Conservation (phyloP, 2,797 vertebrate species). For the Diceros bicornis region DNA sequence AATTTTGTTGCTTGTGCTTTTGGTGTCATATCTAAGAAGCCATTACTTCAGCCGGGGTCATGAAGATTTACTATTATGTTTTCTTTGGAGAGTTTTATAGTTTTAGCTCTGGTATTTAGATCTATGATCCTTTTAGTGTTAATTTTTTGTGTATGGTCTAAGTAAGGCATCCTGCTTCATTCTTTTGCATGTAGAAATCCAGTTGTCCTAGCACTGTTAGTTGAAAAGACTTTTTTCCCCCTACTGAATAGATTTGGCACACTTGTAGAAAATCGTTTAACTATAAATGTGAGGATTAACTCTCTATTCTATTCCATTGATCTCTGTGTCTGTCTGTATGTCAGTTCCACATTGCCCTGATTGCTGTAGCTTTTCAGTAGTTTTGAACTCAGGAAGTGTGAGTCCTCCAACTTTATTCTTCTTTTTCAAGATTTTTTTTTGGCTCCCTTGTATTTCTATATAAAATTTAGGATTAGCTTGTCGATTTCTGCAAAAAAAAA, state of each 20-base stretch:
- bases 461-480: conserved; percentile 33
- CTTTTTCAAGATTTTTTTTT: neutral
- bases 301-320: neutral
- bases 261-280: neutral
- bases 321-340: neutral
- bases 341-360: neutral
- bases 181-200: neutral
- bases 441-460: neutral
- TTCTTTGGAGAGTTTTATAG: conserved; percentile 34
- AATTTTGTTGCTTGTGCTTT: neutral
- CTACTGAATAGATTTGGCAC: neutral
- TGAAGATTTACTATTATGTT: neutral
- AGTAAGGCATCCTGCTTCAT: neutral
- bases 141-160: neutral
- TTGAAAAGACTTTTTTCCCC: neutral
- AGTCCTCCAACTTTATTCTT: neutral
- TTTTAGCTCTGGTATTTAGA: conserved; percentile 5
- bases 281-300: neutral
- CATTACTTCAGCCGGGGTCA: neutral
- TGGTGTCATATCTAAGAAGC: conserved; percentile 37
- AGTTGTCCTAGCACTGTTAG: neutral
- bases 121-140: neutral
- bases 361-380: neutral
- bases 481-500: conserved; percentile 45
- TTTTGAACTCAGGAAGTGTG: conserved; percentile 1